These are phyloP conservation scores for Ancistrus triradiatus DNA, from an alignment of 2,113 vertebrate genomes.

Conservation along the genomic window DNA sequence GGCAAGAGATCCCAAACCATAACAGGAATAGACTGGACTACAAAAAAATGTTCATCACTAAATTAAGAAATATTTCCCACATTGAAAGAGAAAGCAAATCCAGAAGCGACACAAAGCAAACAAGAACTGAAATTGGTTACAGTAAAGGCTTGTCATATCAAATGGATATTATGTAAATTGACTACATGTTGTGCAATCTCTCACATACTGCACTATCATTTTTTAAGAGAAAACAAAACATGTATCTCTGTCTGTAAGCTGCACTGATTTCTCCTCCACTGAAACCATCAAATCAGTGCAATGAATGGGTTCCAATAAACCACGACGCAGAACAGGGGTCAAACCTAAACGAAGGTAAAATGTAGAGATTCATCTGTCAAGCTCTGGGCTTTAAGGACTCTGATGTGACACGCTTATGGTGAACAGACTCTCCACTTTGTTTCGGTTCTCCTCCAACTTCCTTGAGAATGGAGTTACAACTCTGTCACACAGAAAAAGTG, in stretches of 20 bases:
- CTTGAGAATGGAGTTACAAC: neutral
- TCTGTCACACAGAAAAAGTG: neutral
- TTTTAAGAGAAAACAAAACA: too few relatives aligned
- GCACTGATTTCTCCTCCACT: too few relatives aligned
- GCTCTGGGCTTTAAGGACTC: neutral
- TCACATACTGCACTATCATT: too few relatives aligned
- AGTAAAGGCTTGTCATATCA: neutral
- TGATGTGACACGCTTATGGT: conserved; percentile 13
- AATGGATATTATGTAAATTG: too few relatives aligned
- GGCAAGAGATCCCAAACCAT: too few relatives aligned
- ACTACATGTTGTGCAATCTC: too few relatives aligned
- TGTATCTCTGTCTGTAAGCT: too few relatives aligned
- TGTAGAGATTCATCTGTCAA: neutral
- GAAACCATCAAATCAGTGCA: too few relatives aligned
- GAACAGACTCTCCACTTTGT: conserved; percentile 4
- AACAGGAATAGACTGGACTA: too few relatives aligned
- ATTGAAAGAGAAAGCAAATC: conserved; percentile 21
- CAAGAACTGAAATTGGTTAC: conserved; percentile 9
- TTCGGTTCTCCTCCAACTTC: neutral
- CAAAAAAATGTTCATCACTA: neutral
- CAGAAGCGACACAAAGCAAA: neutral
- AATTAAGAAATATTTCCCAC: neutral
- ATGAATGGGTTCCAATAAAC: too few relatives aligned
- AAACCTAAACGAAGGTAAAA: neutral
- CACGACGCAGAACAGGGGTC: neutral